phyloP scores from a whole-genome alignment of 2,113 vertebrate genomes.

The Isurus oxyrinchus region DNA sequence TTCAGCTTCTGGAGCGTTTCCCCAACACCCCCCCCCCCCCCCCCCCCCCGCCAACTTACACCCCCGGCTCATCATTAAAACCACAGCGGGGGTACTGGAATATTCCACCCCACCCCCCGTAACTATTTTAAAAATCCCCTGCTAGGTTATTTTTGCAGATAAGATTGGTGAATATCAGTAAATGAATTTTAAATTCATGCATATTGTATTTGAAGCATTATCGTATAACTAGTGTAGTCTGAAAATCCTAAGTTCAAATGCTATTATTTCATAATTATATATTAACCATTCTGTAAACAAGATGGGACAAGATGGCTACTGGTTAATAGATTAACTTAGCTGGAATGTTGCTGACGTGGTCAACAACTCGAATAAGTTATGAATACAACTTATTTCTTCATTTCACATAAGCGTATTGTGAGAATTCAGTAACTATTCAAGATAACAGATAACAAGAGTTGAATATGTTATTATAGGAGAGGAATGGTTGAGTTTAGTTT shows the following conservation, averaged over 20 bases:
- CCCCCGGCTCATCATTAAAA: no score
- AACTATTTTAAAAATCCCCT: neutral
- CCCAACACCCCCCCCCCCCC: no score
- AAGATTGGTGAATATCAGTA: neutral
- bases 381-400: neutral
- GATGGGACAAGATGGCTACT: neutral
- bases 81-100: no score
- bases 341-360: neutral
- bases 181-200: neutral
- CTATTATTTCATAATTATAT: neutral
- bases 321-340: conserved; percentile 24
- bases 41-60: no score
- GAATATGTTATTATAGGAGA: neutral
- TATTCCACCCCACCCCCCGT: no score
- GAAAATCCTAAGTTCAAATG: neutral
- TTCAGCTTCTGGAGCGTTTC: no score
- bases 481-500: neutral
- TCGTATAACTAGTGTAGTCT: neutral
- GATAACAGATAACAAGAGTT: neutral
- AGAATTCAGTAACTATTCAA: neutral
- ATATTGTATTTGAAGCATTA: neutral
- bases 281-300: conserved; percentile 27
- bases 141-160: neutral
- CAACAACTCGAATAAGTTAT: neutral
- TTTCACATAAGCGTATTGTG: neutral